These are phyloP conservation scores for Buathra laborator DNA, from an alignment of 2,888 invertebrate genomes.

Conservation along the genomic window DNA sequence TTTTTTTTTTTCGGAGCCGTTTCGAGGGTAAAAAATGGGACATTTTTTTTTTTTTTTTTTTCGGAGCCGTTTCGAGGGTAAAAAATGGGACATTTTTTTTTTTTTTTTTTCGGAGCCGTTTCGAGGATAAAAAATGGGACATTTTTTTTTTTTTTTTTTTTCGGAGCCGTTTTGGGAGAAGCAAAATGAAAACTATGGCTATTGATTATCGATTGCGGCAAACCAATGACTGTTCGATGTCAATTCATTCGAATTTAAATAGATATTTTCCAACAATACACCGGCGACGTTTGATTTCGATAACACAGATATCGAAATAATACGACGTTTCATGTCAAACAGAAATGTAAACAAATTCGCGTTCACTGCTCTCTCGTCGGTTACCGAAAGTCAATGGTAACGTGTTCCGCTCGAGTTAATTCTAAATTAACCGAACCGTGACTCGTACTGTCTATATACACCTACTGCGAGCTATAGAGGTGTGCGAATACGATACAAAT, in stretches of 20 bases:
- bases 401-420: conserved; percentile 40
- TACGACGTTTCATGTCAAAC: background rate
- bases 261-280: background rate
- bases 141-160: background rate
- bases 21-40: too few species aligned
- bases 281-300: background rate
- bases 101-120: too few species aligned
- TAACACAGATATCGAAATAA: background rate
- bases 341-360: conserved; percentile 36
- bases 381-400: conserved; percentile 21
- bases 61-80: too few species aligned
- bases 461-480: background rate
- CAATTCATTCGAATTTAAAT: conserved; percentile 7
- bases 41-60: background rate
- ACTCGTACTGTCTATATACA: background rate
- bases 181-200: background rate
- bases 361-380: background rate
- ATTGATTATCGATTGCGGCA: too few species aligned
- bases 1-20: too few species aligned
- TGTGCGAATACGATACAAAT: background rate
- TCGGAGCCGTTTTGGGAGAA: background rate
- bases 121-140: background rate
- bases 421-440: conserved; percentile 34
- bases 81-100: background rate
- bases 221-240: too few species aligned